Conservation (phyloP, 2,113 vertebrate species). For the Apteryx owenii region DNA sequence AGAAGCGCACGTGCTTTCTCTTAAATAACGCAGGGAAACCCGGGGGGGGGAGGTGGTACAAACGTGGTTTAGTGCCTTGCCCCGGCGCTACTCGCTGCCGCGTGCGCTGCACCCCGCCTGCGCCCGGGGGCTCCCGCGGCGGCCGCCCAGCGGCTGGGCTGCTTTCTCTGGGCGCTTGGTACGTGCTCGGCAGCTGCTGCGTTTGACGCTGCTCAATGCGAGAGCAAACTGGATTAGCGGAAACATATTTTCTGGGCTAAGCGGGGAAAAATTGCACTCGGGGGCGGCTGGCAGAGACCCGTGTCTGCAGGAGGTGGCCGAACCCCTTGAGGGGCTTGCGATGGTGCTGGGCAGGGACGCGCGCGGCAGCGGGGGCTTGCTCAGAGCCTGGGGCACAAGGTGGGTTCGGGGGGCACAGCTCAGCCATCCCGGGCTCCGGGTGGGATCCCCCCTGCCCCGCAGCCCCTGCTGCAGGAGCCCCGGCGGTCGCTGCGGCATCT, state of each 20-base stretch:
- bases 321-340: not conserved
- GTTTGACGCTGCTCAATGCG: not conserved
- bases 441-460: not conserved
- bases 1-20: not conserved
- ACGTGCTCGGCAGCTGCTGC: not conserved
- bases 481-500: too few species aligned
- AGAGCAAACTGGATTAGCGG: conserved; percentile 57
- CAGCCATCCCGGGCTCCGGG: too few species aligned
- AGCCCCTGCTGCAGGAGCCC: not conserved
- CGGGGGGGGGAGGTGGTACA: too few species aligned
- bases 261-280: not conserved
- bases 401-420: too few species aligned
- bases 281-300: not conserved
- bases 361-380: too few species aligned
- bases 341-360: fast-evolving
- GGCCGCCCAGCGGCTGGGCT: too few species aligned
- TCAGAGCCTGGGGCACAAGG: too few species aligned
- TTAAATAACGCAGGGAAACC: not conserved
- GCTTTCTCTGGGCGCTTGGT: too few species aligned
- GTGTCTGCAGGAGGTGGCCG: not conserved
- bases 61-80: too few species aligned
- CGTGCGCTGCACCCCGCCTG: too few species aligned
- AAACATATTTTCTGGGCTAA: conserved; percentile 26
- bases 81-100: too few species aligned
- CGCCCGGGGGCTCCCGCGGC: too few species aligned